These are phyloP conservation scores for Machimus rusticus DNA, from an alignment of 2,888 invertebrate species.

Conservation along the genomic window DNA sequence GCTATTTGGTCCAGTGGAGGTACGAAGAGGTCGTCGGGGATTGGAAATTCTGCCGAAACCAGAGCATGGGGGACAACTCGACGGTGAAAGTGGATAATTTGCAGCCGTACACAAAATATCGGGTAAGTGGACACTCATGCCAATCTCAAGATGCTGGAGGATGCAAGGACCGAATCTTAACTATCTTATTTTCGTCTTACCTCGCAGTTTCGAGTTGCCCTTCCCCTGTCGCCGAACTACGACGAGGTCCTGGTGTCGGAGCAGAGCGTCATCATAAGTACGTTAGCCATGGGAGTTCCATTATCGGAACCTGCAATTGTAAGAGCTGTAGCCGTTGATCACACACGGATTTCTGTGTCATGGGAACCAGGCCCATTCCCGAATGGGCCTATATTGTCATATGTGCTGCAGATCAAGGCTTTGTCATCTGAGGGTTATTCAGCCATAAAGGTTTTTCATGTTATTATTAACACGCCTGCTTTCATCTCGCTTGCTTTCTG, in stretches of 20 bases:
- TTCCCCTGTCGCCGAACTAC: constrained; percentile 75
- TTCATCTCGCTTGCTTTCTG: constrained; percentile 9
- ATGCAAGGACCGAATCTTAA: neutral
- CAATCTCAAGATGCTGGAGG: neutral
- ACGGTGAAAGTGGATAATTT: constrained; percentile 78
- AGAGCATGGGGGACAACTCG: constrained; percentile 72
- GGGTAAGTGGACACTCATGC: constrained; percentile 67
- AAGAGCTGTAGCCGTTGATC: constrained; percentile 80
- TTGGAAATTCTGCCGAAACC: constrained; percentile 85
- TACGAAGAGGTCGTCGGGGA: constrained; percentile 74
- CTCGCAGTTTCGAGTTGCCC: constrained; percentile 85
- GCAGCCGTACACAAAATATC: constrained; percentile 88
- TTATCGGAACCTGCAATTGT: constrained; percentile 79
- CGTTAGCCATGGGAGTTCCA: constrained; percentile 76
- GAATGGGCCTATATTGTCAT: constrained; percentile 88
- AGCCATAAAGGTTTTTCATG: constrained; percentile 69
- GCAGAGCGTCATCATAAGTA: constrained; percentile 79
- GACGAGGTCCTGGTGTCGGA: constrained; percentile 76
- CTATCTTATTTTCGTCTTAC: neutral
- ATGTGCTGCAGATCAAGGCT: constrained; percentile 76
- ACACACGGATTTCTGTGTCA: constrained; percentile 82
- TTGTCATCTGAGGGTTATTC: constrained; percentile 67
- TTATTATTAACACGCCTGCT: constrained; percentile 29
- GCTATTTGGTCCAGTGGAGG: constrained; percentile 77
- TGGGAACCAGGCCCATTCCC: constrained; percentile 89